phyloP scores from a whole-genome alignment of 2,797 vertebrate species.

The Halcyon badia region DNA sequence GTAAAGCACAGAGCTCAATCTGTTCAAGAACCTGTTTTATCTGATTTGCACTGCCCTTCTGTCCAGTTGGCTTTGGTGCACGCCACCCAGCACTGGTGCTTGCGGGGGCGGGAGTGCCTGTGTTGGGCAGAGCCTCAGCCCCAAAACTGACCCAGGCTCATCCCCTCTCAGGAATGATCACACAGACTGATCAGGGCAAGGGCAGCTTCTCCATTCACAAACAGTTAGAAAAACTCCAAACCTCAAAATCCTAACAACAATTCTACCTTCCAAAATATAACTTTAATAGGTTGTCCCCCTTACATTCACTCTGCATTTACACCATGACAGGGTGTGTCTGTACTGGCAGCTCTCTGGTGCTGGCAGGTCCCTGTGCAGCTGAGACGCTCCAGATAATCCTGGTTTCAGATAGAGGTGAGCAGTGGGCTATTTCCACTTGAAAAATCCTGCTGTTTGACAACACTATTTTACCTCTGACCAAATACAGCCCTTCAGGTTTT shows the following conservation, averaged over 20 bases:
- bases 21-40: constrained; percentile 28
- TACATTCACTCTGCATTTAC: background rate
- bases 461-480: background rate
- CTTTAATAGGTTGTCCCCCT: background rate
- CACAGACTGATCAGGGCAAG: background rate
- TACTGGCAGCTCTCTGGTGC: background rate
- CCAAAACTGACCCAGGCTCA: background rate
- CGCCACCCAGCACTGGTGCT: background rate
- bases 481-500: background rate
- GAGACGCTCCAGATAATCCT: background rate
- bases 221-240: background rate
- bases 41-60: constrained; percentile 4
- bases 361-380: background rate
- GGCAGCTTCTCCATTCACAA: background rate
- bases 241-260: background rate
- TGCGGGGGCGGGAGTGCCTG: too few species aligned
- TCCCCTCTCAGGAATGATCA: background rate
- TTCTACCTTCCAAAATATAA: background rate
- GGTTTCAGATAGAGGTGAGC: constrained; percentile 12
- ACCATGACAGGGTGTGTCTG: background rate
- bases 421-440: background rate
- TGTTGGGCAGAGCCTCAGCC: background rate
- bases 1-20: constrained; percentile 21
- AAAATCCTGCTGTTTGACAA: background rate
- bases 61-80: background rate